phyloP scores from a whole-genome alignment of 2,888 invertebrate genomes.

The Synergus gifuensis region DNA sequence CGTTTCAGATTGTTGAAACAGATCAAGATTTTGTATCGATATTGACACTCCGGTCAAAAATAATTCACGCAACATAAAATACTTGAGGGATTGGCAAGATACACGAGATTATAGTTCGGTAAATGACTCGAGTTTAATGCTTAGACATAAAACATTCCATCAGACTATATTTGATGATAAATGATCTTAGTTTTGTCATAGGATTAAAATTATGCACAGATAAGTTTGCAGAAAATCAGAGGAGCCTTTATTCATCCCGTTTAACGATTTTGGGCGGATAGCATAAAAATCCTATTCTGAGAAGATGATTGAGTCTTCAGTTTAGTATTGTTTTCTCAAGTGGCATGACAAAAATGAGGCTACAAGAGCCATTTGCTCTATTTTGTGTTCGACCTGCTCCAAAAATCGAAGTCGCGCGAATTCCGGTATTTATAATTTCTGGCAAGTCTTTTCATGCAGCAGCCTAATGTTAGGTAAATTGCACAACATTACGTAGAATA shows the following conservation, averaged over 20 bases:
- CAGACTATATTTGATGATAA: not conserved
- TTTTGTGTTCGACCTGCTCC: conserved; percentile 64
- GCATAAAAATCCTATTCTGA: conserved; percentile 5
- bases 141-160: not conserved
- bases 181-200: not conserved
- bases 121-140: not conserved
- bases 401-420: conserved; percentile 65
- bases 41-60: not conserved
- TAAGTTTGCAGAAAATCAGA: not conserved
- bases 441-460: conserved; percentile 68
- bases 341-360: not conserved
- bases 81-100: not conserved
- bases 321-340: conserved; percentile 24
- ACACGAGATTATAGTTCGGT: not conserved
- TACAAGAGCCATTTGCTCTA: conserved; percentile 13
- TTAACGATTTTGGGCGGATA: not conserved
- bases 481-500: conserved; percentile 61
- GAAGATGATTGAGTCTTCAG: not conserved
- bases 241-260: not conserved
- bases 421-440: conserved; percentile 76
- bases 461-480: conserved; percentile 71
- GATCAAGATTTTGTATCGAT: conserved; percentile 3
- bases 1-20: not conserved
- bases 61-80: conserved; percentile 21
- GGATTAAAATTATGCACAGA: not conserved